phyloP scores from a whole-genome alignment of 2,797 vertebrate genomes.

The Masticophis lateralis region DNA sequence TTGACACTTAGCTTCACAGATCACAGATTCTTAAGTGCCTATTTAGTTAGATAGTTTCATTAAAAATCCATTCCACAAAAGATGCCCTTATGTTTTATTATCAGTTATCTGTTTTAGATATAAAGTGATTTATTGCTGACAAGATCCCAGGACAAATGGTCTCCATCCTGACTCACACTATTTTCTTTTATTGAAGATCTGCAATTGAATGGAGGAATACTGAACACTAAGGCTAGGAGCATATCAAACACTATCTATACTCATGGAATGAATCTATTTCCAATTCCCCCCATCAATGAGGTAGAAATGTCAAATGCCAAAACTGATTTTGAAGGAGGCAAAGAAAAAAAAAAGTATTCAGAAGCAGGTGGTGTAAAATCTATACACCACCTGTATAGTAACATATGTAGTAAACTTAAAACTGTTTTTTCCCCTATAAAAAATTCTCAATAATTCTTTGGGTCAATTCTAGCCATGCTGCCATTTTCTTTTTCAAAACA shows the following conservation, averaged over 20 bases:
- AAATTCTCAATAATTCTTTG: neutral
- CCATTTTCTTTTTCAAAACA: neutral
- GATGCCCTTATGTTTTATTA: neutral
- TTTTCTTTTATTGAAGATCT: slow-evolving; percentile 4
- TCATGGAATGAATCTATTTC: slow-evolving; percentile 15
- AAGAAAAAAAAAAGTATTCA: neutral
- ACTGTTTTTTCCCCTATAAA: neutral
- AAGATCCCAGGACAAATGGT: slow-evolving; percentile 3
- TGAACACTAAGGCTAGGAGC: slow-evolving; percentile 18
- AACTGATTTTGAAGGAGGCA: neutral
- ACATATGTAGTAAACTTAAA: neutral
- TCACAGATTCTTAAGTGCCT: neutral
- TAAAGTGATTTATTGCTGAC: slow-evolving; percentile 26
- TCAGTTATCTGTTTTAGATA: slow-evolving; percentile 17
- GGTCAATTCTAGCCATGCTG: neutral
- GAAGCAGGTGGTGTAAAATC: neutral
- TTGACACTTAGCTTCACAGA: neutral
- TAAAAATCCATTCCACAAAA: neutral
- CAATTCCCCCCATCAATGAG: neutral
- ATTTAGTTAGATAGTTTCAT: neutral
- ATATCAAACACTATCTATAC: slow-evolving; percentile 29
- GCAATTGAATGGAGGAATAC: slow-evolving; percentile 28
- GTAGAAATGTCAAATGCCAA: neutral
- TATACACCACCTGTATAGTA: too few species aligned
- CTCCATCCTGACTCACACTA: neutral